A percentile compares a stretch with the other conserved stretches of the same genome.
Conservation (phyloP, 2,797 vertebrate species). For the Triplophysa bombifrons region DNA sequence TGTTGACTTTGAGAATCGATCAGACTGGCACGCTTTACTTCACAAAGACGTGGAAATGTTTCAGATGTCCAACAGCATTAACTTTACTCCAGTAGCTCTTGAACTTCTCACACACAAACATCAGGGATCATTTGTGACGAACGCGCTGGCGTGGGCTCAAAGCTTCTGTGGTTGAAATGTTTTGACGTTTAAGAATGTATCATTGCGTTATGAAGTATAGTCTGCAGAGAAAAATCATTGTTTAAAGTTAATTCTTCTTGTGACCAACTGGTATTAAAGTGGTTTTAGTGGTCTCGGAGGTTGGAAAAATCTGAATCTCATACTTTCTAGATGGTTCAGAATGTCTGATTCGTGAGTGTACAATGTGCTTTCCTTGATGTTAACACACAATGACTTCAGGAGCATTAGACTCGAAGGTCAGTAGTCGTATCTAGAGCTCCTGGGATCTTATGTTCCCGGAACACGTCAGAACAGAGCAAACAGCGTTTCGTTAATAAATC, state of each 20-base stretch:
- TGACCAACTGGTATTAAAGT: not conserved
- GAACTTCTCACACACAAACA: not conserved
- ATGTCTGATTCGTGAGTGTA: not conserved
- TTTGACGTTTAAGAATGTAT: not conserved
- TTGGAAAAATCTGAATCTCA: not conserved
- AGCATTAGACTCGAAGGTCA: not conserved
- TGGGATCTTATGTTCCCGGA: slow-evolving; percentile 1
- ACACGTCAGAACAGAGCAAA: not conserved
- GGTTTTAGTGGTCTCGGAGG: not conserved
- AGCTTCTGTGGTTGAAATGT: not conserved
- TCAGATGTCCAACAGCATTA: not conserved
- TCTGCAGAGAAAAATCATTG: not conserved
- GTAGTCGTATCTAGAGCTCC: not conserved
- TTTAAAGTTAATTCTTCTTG: not conserved
- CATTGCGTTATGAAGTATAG: not conserved
- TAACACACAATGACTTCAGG: not conserved
- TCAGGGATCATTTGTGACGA: not conserved
- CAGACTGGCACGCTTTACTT: not conserved
- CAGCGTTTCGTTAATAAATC: too few relatives aligned
- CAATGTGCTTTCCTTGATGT: not conserved
- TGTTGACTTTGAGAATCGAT: not conserved
- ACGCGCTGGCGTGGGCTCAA: not conserved
- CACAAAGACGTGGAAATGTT: not conserved
- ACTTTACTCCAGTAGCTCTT: not conserved
- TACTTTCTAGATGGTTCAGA: not conserved